These are phyloP conservation scores for Torymus auratus DNA, from an alignment of 2,888 invertebrate species.

Conservation along the genomic window DNA sequence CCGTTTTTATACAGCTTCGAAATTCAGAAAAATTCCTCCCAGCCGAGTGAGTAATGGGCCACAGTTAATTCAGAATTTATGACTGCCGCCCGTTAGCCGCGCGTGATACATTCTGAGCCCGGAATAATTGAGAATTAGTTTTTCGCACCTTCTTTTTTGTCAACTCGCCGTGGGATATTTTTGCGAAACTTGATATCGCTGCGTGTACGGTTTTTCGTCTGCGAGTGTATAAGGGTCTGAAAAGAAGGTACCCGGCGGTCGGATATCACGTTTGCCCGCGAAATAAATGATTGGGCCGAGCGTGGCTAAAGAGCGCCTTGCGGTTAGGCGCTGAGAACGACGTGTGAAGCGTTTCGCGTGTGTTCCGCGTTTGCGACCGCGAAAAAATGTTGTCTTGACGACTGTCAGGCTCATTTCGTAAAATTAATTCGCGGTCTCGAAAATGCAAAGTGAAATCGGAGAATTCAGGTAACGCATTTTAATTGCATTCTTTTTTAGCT, in stretches of 20 bases:
- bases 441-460: neutral
- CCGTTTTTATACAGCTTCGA: neutral
- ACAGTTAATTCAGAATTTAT: slow-evolving; percentile 33
- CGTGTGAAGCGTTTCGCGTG: slow-evolving; percentile 23
- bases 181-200: slow-evolving; percentile 34
- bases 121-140: slow-evolving; percentile 32
- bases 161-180: slow-evolving; percentile 30
- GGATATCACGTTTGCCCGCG: slow-evolving; percentile 36
- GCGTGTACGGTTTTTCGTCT: neutral
- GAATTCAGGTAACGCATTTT: too few relatives aligned
- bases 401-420: neutral
- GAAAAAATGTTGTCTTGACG: neutral
- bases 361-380: slow-evolving; percentile 23
- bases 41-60: slow-evolving; percentile 18
- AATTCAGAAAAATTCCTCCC: neutral
- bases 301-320: slow-evolving; percentile 34
- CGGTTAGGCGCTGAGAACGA: slow-evolving; percentile 27
- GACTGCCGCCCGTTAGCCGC: neutral
- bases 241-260: slow-evolving; percentile 9
- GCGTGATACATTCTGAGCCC: neutral
- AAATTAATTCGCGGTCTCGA: neutral
- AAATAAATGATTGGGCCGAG: slow-evolving; percentile 48
- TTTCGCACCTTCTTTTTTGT: slow-evolving; percentile 26
- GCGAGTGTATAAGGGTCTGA: neutral
- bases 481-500: neutral